Percentiles rank a stretch among this genome's conserved stretches.
These are phyloP conservation scores for Speoplatyrhinus poulsoni DNA, from an alignment of 2,113 vertebrate species.

Conservation along the genomic window DNA sequence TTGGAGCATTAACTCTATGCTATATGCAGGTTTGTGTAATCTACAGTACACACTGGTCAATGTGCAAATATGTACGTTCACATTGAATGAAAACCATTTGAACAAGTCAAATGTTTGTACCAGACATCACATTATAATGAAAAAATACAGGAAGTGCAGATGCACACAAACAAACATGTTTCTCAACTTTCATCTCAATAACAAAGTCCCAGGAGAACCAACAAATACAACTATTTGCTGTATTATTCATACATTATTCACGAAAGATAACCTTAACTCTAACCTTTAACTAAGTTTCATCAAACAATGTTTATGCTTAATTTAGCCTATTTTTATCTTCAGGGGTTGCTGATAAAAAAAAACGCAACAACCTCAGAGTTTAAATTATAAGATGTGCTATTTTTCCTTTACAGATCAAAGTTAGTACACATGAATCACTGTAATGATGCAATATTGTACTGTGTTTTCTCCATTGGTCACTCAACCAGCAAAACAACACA, in stretches of 20 bases:
- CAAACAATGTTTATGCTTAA: conserved; percentile 67
- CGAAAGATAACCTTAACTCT: conserved; percentile 63
- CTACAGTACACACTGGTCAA: too few relatives aligned
- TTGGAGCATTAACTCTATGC: too few relatives aligned
- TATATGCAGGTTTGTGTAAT: too few relatives aligned
- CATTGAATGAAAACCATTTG: too few relatives aligned
- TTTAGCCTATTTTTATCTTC: conserved; percentile 67
- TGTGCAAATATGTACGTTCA: too few relatives aligned
- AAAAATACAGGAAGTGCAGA: conserved; percentile 15
- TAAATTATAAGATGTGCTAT: neutral
- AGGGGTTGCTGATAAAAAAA: conserved; percentile 29
- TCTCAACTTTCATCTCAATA: conserved; percentile 51
- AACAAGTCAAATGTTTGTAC: too few relatives aligned
- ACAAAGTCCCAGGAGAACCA: conserved; percentile 49
- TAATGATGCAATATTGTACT: conserved; percentile 53
- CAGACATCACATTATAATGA: conserved; percentile 1
- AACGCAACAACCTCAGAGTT: conserved; percentile 21
- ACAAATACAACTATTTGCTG: conserved; percentile 52
- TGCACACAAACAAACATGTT: conserved; percentile 39
- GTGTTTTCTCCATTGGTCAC: conserved; percentile 53
- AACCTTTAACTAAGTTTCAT: conserved; percentile 65
- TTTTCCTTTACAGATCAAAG: conserved; percentile 3
- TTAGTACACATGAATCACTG: conserved; percentile 42
- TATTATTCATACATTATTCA: conserved; percentile 68
- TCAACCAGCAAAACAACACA: conserved; percentile 47